Evolutionary conservation across 1,140 invertebrate genomes (phyloP).

Genomic region (Lepeophtheirus salmonis): DNA sequence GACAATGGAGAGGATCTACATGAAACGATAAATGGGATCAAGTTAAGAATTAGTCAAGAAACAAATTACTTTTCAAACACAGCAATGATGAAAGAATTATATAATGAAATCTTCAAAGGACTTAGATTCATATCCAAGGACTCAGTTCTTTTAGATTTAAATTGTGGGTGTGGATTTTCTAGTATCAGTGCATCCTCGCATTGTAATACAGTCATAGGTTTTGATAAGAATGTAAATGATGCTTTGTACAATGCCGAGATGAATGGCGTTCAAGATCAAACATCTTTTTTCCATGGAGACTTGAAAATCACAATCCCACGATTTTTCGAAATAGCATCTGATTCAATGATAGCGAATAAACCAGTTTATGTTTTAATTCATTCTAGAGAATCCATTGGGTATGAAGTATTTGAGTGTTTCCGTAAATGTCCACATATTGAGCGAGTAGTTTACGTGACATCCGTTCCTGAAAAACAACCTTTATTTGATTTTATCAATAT

Average conservation of each 20-base stretch:
- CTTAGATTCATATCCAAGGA: background rate
- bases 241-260: background rate
- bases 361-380: background rate
- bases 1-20: background rate
- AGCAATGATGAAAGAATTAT: background rate
- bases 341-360: background rate
- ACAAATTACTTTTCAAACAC: background rate
- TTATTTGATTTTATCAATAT: background rate
- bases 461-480: background rate
- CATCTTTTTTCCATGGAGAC: background rate
- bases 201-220: background rate
- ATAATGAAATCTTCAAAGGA: background rate
- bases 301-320: background rate
- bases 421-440: background rate
- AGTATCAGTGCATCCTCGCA: background rate
- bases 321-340: background rate
- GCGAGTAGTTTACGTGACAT: background rate
- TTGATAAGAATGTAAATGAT: background rate
- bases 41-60: background rate
- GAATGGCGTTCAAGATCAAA: background rate
- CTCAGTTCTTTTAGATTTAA: background rate
- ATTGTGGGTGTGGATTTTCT: background rate
- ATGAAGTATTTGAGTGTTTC: background rate
- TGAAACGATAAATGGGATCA: background rate
- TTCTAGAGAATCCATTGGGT: background rate